phyloP scores from a whole-genome alignment of 2,797 vertebrate genomes.

The Pitangus sulphuratus region DNA sequence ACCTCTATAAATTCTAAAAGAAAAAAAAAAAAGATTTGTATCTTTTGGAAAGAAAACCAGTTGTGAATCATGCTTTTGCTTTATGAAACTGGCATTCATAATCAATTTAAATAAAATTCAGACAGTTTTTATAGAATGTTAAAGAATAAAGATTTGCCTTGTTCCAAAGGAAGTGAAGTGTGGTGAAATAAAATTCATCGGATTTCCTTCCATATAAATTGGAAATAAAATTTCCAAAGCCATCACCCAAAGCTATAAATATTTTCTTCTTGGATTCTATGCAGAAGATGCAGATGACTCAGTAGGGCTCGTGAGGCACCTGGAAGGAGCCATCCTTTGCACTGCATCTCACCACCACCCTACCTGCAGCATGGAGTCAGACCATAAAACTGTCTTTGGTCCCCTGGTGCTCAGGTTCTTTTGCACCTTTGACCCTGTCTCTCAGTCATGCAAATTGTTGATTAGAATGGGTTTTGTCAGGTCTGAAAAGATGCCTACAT shows the following conservation, averaged over 20 bases:
- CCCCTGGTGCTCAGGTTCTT: not conserved
- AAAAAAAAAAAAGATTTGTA: not conserved
- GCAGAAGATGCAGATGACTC: not conserved
- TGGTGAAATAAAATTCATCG: not conserved
- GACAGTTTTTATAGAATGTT: not conserved
- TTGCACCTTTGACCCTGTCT: not conserved
- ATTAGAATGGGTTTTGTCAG: not conserved
- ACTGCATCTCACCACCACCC: fast-evolving
- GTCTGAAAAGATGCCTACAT: not conserved
- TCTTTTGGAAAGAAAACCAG: not conserved
- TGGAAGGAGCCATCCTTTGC: not conserved
- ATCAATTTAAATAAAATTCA: conserved; percentile 52
- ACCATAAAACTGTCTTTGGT: not conserved
- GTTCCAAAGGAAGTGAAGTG: not conserved
- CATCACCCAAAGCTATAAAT: not conserved
- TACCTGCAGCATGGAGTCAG: not conserved
- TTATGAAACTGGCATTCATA: conserved; percentile 12
- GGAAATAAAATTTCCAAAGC: conserved; percentile 10
- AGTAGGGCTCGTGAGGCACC: not conserved
- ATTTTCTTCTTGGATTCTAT: not conserved
- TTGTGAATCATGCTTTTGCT: not conserved
- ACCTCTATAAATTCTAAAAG: not conserved
- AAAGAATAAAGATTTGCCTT: conserved; percentile 29
- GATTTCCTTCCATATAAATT: conserved; percentile 10
- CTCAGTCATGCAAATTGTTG: not conserved